These are phyloP conservation scores for Nemotelus pantherinus DNA, from an alignment of 2,888 invertebrate genomes.

Conservation along the genomic window DNA sequence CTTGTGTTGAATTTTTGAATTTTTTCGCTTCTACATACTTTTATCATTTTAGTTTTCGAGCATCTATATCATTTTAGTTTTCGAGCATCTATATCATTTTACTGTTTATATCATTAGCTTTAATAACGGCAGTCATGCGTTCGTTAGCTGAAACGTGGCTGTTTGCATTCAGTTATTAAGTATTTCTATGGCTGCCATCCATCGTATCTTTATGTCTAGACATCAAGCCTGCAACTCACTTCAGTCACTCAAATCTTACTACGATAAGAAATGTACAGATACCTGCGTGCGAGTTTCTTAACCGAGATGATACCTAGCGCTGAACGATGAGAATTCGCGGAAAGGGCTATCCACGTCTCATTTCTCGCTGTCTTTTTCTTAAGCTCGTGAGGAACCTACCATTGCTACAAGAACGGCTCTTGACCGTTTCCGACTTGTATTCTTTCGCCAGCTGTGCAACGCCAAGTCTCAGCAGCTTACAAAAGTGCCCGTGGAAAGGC, in stretches of 20 bases:
- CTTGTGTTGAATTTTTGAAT: no score
- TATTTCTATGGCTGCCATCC: no score
- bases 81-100: no score
- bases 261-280: constrained; percentile 11
- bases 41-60: no score
- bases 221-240: no score
- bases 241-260: background rate
- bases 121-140: no score
- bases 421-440: background rate
- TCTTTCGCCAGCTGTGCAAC: constrained; percentile 30
- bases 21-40: no score
- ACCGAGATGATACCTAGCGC: constrained; percentile 7
- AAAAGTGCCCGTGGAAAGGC: background rate
- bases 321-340: constrained; percentile 19
- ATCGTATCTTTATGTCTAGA: no score
- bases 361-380: background rate
- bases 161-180: no score
- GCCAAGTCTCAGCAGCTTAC: background rate
- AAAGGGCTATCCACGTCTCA: constrained; percentile 5
- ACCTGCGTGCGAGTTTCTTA: background rate
- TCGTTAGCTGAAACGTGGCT: no score
- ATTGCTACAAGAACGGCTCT: background rate
- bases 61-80: no score
- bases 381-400: background rate
- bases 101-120: no score